Conservation (phyloP, 1,140 invertebrate genomes). For the Dendroctonus ponderosae region DNA sequence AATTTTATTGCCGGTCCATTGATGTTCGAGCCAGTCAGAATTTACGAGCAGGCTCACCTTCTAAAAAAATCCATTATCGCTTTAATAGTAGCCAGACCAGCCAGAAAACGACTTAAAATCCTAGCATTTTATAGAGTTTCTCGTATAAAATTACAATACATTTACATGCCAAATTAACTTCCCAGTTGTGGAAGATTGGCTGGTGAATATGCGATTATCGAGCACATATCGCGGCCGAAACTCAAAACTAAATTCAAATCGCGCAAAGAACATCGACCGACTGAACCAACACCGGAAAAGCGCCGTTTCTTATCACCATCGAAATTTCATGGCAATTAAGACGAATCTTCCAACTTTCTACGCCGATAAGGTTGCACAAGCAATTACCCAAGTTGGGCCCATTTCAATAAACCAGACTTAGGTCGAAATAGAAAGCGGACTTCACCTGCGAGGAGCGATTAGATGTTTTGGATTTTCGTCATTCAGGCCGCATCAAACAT, state of each 20-base stretch:
- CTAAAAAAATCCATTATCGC: background rate
- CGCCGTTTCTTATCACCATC: background rate
- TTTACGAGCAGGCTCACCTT: slow-evolving; percentile 26
- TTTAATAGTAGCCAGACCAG: slow-evolving; percentile 3
- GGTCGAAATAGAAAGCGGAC: too few relatives aligned
- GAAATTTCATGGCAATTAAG: too few relatives aligned
- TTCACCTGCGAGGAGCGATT: too few relatives aligned
- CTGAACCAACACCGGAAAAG: background rate
- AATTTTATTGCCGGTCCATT: slow-evolving; percentile 13
- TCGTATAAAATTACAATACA: slow-evolving; percentile 27
- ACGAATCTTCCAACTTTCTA: too few relatives aligned
- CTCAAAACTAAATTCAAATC: background rate
- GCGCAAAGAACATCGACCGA: background rate
- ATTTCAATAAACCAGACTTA: too few relatives aligned
- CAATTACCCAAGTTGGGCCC: too few relatives aligned
- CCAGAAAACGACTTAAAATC: slow-evolving; percentile 9
- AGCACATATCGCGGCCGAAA: background rate
- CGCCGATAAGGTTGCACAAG: too few relatives aligned
- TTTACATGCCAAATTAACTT: slow-evolving; percentile 20
- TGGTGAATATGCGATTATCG: background rate
- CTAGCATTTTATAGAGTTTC: slow-evolving; percentile 26
- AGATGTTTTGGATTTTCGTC: too few relatives aligned
- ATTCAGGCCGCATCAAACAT: too few relatives aligned
- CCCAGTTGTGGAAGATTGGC: too few relatives aligned
- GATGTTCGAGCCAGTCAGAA: slow-evolving; percentile 5